These are phyloP conservation scores for Hirtodrosophila alboralis DNA, from an alignment of 2,888 invertebrate genomes.

Conservation along the genomic window DNA sequence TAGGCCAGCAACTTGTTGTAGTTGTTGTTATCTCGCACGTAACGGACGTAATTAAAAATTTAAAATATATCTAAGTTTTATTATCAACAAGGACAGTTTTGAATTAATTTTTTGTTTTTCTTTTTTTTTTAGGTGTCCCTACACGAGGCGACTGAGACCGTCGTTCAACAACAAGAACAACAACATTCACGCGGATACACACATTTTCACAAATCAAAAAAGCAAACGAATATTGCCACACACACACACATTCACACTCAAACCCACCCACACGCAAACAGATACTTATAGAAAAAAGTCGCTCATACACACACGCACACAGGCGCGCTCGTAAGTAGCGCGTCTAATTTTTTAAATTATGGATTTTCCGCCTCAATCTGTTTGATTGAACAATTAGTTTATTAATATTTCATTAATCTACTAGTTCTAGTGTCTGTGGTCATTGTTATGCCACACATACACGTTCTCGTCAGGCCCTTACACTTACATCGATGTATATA, in stretches of 20 bases:
- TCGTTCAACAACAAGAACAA: slow-evolving; percentile 47
- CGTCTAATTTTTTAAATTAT: slow-evolving; percentile 45
- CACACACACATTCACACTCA: slow-evolving; percentile 47
- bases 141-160: slow-evolving; percentile 30
- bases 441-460: slow-evolving; percentile 52
- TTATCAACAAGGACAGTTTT: slow-evolving; percentile 57
- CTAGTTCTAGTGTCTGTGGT: slow-evolving; percentile 51
- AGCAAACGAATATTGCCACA: slow-evolving; percentile 64
- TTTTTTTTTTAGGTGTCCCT: slow-evolving; percentile 23
- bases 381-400: slow-evolving; percentile 55
- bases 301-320: slow-evolving; percentile 23
- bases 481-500: slow-evolving; percentile 33
- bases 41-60: slow-evolving; percentile 29
- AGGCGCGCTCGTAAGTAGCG: slow-evolving; percentile 27
- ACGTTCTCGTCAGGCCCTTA: slow-evolving; percentile 29
- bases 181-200: slow-evolving; percentile 73
- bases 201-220: slow-evolving; percentile 80
- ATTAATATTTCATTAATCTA: slow-evolving; percentile 39
- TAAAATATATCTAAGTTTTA: slow-evolving; percentile 24
- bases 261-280: slow-evolving; percentile 28
- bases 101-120: slow-evolving; percentile 23
- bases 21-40: slow-evolving; percentile 29
- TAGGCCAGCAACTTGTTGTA: slow-evolving; percentile 58
- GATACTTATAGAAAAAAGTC: slow-evolving; percentile 22
- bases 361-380: slow-evolving; percentile 64